Percentiles rank a stretch among this genome's conserved stretches.
phyloP scores from a whole-genome alignment of 2,797 vertebrate species.

The Myotis findleyi region DNA sequence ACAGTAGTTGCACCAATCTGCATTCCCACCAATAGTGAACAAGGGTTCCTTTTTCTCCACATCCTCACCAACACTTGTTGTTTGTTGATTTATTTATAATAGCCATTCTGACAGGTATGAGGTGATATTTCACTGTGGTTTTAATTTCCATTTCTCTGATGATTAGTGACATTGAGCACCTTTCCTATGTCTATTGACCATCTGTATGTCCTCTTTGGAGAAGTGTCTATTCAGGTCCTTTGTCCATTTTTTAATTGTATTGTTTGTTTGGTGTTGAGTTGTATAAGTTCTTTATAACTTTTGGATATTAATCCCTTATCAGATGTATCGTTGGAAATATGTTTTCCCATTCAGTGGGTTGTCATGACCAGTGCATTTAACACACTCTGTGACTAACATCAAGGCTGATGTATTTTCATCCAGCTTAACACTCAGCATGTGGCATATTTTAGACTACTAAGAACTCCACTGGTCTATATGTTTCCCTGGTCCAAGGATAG shows the following conservation, averaged over 20 bases:
- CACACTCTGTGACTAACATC: background rate
- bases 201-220: background rate
- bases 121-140: background rate
- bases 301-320: background rate
- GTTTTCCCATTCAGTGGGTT: background rate
- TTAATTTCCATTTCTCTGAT: background rate
- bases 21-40: background rate
- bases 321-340: background rate
- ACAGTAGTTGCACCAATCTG: background rate
- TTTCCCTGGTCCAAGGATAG: background rate
- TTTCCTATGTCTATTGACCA: background rate
- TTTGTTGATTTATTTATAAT: background rate
- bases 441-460: constrained; percentile 24
- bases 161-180: background rate
- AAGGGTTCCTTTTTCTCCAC: background rate
- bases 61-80: background rate
- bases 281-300: background rate
- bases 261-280: background rate
- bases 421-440: background rate
- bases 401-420: background rate
- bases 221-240: background rate
- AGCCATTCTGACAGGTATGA: background rate
- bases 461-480: background rate
- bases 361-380: background rate
- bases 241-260: background rate